Evolutionary conservation across 1,140 invertebrate species (phyloP), one percentile per base, ranked within the genome.

Genomic region (Globodera rostochiensis): DNA sequence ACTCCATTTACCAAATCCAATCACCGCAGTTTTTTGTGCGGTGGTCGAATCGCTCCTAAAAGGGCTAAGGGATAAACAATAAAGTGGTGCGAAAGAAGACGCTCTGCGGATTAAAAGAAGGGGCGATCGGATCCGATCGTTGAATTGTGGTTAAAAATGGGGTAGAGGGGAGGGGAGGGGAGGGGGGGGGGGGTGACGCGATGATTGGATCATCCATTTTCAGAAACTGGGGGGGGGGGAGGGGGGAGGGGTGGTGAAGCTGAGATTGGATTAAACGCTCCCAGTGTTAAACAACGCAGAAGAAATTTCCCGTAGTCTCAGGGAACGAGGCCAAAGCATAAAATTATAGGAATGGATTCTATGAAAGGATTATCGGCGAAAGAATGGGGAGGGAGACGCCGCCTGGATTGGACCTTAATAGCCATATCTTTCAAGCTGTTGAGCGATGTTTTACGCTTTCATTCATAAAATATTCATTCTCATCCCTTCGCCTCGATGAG

Each of bases 121-220:
- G 15, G 57, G 57, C 57, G 13, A 60, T 60, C 57, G 57, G 15
- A 60, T 15, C 57, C 13, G 15, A 19, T 19, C 11, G 4, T 60
- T 13, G 57, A 60, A 60, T 60, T 60, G 57, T 60, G 57, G 9
- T 60, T 3, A 60, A 36, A 60, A 60, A 60, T 60, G 57, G 57
- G 57, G 57, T 60, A 60, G 19, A 60, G 15, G 5, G 57, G 50
- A 53, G 50, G 5, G 19, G 9, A 15, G 57, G 57, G 57, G 9
- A 60, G 19, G 19, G 57, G 57, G 57, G 57, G 57, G 5, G 13
- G 57, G 11, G 9, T 71, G 69, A 70, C n/a, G 21, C 69, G 69
- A 71, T 71, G 25, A 71, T 71, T 71, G 69, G 69, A 71, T 71
- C 69, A 36, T 71, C 11, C 9, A 25, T 71, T 25, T 25, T 71